Conservation (phyloP, 2,888 invertebrate genomes). For the Hyposoter didymator region DNA sequence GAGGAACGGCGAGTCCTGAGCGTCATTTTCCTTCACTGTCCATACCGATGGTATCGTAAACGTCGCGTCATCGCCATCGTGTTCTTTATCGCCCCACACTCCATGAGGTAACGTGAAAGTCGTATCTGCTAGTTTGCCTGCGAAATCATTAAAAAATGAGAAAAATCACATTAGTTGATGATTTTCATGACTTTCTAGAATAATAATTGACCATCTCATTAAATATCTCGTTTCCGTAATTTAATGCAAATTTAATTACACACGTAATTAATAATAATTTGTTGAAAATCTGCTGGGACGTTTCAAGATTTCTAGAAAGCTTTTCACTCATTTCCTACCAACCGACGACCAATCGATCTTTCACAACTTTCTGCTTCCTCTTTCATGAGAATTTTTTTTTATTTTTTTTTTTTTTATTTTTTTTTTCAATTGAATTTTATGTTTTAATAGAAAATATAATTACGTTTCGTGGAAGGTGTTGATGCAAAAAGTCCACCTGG, state of each 20-base stretch:
- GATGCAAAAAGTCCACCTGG: conserved; percentile 56
- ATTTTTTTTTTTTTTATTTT: not conserved
- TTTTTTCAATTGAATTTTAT: too few relatives aligned
- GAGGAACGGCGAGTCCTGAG: conserved; percentile 70
- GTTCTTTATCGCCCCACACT: conserved; percentile 50
- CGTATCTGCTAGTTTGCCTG: conserved; percentile 71
- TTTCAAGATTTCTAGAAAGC: not conserved
- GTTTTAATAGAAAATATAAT: not conserved
- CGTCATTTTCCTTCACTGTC: conserved; percentile 77
- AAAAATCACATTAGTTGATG: not conserved
- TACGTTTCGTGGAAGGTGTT: conserved; percentile 63
- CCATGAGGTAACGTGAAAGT: conserved; percentile 48
- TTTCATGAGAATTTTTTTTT: not conserved
- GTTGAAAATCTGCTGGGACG: not conserved
- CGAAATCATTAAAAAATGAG: conserved; percentile 10
- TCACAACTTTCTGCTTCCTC: not conserved
- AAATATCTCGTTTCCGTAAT: not conserved
- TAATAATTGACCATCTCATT: not conserved
- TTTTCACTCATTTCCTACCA: not conserved
- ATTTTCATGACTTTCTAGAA: conserved; percentile 10
- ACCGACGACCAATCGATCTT: not conserved
- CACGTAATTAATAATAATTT: not conserved
- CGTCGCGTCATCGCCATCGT: conserved; percentile 65
- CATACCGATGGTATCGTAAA: conserved; percentile 78
- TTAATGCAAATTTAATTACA: not conserved